Percentiles rank a stretch among this genome's conserved stretches.
These are phyloP conservation scores for Lagria hirta DNA, from an alignment of 2,888 invertebrate genomes.

Conservation along the genomic window DNA sequence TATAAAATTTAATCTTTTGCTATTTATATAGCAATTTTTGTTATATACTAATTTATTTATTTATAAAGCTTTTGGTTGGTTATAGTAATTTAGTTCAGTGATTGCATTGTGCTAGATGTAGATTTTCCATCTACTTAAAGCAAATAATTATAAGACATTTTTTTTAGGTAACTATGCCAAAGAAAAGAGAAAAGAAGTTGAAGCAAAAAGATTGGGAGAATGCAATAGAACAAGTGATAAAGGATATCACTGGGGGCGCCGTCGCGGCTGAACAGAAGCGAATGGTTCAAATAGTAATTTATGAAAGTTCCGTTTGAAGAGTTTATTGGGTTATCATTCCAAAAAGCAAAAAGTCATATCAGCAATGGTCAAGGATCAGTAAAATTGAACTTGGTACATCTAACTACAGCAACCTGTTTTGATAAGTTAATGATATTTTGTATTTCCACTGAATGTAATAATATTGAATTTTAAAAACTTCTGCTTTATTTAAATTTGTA, in stretches of 20 bases:
- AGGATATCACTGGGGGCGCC: slow-evolving; percentile 67
- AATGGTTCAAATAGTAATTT: slow-evolving; percentile 80
- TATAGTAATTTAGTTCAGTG: no score
- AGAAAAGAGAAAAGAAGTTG: slow-evolving; percentile 56
- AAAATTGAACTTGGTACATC: no score
- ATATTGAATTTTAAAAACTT: no score
- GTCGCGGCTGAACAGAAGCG: slow-evolving; percentile 54
- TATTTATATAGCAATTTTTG: no score
- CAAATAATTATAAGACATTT: slow-evolving; percentile 4
- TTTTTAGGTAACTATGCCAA: slow-evolving; percentile 73
- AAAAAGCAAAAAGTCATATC: slow-evolving; percentile 1
- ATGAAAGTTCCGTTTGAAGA: slow-evolving; percentile 79
- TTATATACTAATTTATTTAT: no score
- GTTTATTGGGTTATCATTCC: no score
- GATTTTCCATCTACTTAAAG: neutral
- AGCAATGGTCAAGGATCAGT: neutral
- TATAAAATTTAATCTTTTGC: no score
- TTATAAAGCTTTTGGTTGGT: no score
- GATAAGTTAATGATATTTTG: no score
- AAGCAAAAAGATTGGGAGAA: slow-evolving; percentile 69
- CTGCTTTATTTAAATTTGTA: no score
- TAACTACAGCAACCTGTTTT: no score
- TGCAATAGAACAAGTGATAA: slow-evolving; percentile 75
- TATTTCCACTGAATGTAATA: no score
- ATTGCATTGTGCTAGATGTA: neutral